Evolutionary conservation across 2,888 invertebrate species (phyloP), one percentile per base, ranked within the genome.

Genomic region (Lepetodrilus schrolli): DNA sequence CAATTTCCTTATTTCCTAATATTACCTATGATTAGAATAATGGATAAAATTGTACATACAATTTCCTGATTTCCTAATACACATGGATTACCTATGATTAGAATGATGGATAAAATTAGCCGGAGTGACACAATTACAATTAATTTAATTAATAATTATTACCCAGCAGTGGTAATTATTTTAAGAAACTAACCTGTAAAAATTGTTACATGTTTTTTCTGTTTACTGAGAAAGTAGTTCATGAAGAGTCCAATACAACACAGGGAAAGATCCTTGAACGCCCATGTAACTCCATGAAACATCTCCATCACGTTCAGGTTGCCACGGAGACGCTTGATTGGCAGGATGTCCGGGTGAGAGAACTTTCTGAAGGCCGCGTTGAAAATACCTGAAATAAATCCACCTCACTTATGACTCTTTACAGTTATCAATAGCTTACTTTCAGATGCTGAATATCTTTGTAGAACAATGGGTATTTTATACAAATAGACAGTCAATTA

Each of bases 181-280:
- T n/a, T n/a, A 47, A 47, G 7, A 47, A 47, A 47, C 86, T 81
- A 76, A 88, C 90, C 88, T 5, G 87, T 90, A 70, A 91, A 68
- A 43, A 91, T 78, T 3, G 84, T 90, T 3, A 87, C 81, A 68
- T 90, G 89, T 10, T 85, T 84, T 70, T 88, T 82, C 17, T 85
- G 77, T 75, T 88, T 89, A 26, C 82, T 77, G 30, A 91, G 84
- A 79, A 90, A 91, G 77, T 91, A 89, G 50, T 90, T 81, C 72
- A 91, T 80, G 17, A 92, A 83, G 75, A 88, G 88, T 7, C 90
- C 92, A 2, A 92, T 86, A 74, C 90, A 87, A 7, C 86, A 86
- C 76, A 92, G 76, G 4, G 91, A 90, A 36, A 92, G 83, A 76
- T 92, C 92, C 80, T 92, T 92, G 84, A 92, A 92, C 4, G 92